Base-by-base conservation (phyloP, 1,140 invertebrate genomes). In the Eurosta solidaginis region DNA sequence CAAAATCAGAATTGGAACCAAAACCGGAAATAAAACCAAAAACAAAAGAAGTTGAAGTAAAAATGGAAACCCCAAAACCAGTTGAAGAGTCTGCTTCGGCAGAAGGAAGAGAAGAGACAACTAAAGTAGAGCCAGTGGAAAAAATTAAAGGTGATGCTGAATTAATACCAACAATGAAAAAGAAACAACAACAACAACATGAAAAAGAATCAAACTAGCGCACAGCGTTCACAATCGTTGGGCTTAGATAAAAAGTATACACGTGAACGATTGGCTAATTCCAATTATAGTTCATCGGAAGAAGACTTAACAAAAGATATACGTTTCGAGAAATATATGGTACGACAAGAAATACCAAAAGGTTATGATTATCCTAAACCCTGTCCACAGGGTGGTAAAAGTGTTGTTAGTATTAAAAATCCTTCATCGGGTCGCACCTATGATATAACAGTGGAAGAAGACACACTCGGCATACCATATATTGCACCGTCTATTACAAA, bases 71-170 rank as follows among this genome's bases (percentile, higher is more conserved):
- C n/a, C 29, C 7, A 27, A 79, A 77, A 20, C 73, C 63, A 25
- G 76, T 49, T 68, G 77, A 33, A 44, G 81, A 50, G 77, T 74
- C 27, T 22, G 77, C 78, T 42, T 80, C 77, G 52, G 82, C 42
- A 78, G 81, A 40, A 78, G 77, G 33, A 27, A n/a, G n/a, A n/a
- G 54, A 25, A 22, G 77, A 68, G n/a, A 9, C 76, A 6, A 20
- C 63, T 47, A 36, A 50, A 17, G 2, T 17, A 25, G 14, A n/a
- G 33, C 73, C 79, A 25, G 85, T 83, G 25, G 84, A 86, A 77
- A 87, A 87, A 78, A 87, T 87, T 40, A 84, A 83, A 50, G 85
- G 85, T 47, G 85, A 87, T 81, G 85, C 85, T 52, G 85, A 87
- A 54, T 76, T 86, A 49, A 44, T 87, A 78, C 82, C 83, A 0